Evolutionary conservation across 2,888 invertebrate species (phyloP).

Genomic region (Latrodectus hesperus): DNA sequence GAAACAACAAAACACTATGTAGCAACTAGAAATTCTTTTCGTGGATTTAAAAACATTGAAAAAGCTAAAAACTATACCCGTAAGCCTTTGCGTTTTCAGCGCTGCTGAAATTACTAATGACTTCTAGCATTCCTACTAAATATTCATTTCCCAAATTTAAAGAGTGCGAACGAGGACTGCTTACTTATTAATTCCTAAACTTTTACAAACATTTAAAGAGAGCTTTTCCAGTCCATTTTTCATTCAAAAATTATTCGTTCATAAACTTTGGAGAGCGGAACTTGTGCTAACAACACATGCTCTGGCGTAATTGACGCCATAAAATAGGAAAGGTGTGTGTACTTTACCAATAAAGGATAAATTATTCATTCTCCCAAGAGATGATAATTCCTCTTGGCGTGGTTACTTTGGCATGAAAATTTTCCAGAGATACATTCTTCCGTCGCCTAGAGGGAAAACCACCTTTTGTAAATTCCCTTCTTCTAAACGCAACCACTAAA

Average conservation of each 20-base stretch:
- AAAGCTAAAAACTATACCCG: no score
- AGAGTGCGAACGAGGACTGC: not conserved
- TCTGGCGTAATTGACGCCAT: not conserved
- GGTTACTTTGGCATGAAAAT: not conserved
- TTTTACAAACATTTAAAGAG: not conserved
- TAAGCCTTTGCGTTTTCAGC: no score
- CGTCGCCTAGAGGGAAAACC: not conserved
- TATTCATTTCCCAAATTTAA: not conserved
- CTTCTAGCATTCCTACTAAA: not conserved
- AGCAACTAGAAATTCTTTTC: no score
- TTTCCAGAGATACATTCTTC: not conserved
- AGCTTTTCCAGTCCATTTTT: not conserved
- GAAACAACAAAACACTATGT: no score
- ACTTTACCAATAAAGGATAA: not conserved
- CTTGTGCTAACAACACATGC: not conserved
- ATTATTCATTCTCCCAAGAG: not conserved
- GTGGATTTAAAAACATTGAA: no score
- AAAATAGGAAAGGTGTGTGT: not conserved
- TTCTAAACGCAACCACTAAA: conserved; percentile 44
- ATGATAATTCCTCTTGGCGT: conserved; percentile 3
- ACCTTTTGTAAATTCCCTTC: conserved; percentile 43
- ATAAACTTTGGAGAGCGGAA: not conserved
- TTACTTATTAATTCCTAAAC: not conserved
- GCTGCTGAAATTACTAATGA: no score
- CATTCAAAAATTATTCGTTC: not conserved